Conservation (phyloP, 2,888 invertebrate species). For the Allacma fusca region DNA sequence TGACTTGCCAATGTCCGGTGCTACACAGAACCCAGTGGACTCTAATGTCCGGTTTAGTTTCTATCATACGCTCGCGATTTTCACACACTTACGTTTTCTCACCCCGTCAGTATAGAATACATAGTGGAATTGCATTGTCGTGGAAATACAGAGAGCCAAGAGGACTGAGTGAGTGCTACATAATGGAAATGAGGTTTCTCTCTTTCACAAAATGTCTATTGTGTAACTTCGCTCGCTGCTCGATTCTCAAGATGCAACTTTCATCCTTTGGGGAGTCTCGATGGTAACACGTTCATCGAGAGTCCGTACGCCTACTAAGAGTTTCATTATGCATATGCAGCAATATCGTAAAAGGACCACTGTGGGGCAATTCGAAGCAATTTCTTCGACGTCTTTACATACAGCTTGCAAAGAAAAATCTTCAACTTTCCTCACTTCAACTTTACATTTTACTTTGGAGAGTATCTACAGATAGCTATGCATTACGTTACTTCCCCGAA, state of each 20-base stretch:
- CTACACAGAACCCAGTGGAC: background rate
- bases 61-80: constrained; percentile 9
- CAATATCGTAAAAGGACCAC: constrained; percentile 4
- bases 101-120: background rate
- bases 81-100: constrained; percentile 22
- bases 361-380: background rate
- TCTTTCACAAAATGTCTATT: background rate
- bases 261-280: background rate
- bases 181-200: constrained; percentile 14
- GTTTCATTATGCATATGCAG: constrained; percentile 18
- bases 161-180: background rate
- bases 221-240: background rate
- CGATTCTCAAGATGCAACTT: background rate
- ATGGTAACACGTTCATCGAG: background rate
- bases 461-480: too few relatives aligned
- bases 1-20: constrained; percentile 27
- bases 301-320: background rate
- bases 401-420: too few relatives aligned
- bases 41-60: constrained; percentile 26
- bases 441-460: too few relatives aligned
- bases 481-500: too few relatives aligned
- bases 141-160: background rate
- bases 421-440: too few relatives aligned
- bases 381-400: background rate
- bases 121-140: background rate